Evolutionary conservation across 2,113 vertebrate genomes (phyloP).

Genomic region (Pseudopipra pipra): DNA sequence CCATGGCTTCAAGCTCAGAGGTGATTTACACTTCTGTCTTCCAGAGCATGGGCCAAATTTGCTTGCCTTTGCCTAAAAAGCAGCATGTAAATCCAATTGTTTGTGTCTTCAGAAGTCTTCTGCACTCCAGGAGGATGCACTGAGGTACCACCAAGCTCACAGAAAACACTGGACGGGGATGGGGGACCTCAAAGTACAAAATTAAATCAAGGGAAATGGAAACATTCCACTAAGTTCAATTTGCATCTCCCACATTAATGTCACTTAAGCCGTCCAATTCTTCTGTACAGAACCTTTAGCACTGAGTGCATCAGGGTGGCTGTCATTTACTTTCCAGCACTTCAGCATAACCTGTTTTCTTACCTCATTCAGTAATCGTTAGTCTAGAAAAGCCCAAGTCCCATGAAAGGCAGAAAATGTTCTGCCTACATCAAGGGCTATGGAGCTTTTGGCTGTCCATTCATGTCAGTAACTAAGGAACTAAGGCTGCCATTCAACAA

Average conservation of each 20-base stretch:
- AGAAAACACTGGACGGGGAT: background rate
- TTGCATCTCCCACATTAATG: background rate
- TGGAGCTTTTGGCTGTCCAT: background rate
- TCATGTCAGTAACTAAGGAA: background rate
- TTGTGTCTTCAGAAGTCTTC: background rate
- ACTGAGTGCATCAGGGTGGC: too few relatives aligned
- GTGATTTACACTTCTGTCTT: background rate
- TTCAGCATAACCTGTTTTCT: background rate
- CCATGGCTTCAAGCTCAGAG: background rate
- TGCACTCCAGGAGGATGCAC: rapidly evolving
- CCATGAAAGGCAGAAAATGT: background rate
- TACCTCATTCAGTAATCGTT: background rate
- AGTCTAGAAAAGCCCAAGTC: background rate
- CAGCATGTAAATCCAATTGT: background rate
- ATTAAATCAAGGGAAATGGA: background rate
- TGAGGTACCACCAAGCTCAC: background rate
- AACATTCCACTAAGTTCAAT: background rate
- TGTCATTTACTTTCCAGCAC: background rate
- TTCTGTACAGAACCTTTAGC: background rate
- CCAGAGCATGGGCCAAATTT: background rate
- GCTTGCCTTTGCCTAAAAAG: background rate
- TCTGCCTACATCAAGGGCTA: background rate
- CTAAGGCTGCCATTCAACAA: background rate
- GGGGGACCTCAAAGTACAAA: background rate
- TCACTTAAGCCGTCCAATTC: background rate